phyloP scores from a whole-genome alignment of 2,797 vertebrate genomes.

The Enteromius paludinosus region DNA sequence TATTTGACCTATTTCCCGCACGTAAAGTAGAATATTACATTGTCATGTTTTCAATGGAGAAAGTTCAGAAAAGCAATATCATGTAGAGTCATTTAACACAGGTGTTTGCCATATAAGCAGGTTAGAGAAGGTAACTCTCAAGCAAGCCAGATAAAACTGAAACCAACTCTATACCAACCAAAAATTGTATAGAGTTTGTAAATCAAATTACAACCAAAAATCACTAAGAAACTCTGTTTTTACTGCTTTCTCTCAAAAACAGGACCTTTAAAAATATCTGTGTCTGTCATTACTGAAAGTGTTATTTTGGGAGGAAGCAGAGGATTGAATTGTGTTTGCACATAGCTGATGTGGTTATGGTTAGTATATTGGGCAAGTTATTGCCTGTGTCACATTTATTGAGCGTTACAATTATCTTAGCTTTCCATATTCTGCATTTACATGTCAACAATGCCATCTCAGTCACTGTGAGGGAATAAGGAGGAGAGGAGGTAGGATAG shows the following conservation, averaged over 20 bases:
- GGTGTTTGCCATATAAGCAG: background rate
- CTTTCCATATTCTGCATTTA: background rate
- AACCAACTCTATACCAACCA: background rate
- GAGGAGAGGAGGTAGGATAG: background rate
- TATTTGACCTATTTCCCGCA: conserved; percentile 29
- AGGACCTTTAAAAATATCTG: background rate
- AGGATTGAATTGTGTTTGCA: conserved; percentile 10
- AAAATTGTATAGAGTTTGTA: background rate
- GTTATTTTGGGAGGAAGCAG: conserved; percentile 6
- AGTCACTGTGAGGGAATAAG: background rate
- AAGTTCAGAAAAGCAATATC: background rate
- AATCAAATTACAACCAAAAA: background rate
- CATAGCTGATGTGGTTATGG: background rate
- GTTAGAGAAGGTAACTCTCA: background rate
- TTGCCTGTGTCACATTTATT: conserved; percentile 5
- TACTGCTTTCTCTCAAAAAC: conserved; percentile 8
- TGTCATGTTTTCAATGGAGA: conserved; percentile 31
- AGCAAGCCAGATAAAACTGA: background rate
- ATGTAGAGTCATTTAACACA: background rate
- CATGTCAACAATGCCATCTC: background rate
- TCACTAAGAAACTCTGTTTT: background rate
- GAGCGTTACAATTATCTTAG: conserved; percentile 9
- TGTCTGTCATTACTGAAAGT: background rate
- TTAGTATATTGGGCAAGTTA: background rate
- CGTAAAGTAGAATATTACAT: conserved; percentile 15